Conservation (phyloP, 2,797 vertebrate species). For the Argyrosomus regius region DNA sequence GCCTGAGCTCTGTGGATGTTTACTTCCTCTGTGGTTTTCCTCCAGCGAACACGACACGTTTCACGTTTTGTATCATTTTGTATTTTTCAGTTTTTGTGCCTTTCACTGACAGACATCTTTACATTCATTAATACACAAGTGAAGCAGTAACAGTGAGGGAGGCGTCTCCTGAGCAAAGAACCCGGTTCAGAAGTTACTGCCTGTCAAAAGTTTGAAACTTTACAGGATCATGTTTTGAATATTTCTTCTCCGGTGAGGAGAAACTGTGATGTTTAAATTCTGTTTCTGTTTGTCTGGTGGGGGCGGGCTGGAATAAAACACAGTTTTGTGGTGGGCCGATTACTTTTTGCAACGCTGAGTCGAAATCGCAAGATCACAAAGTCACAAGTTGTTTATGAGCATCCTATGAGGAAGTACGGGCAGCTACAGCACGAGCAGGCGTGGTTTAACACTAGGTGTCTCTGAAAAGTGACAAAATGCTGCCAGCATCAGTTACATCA, state of each 20-base stretch:
- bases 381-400: too few relatives aligned
- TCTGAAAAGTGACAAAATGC: too few relatives aligned
- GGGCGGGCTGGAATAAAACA: too few relatives aligned
- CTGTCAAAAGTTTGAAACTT: not conserved
- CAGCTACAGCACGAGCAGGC: too few relatives aligned
- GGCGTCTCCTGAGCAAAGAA: not conserved
- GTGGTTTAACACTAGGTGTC: too few relatives aligned
- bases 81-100: not conserved
- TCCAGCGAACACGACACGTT: not conserved
- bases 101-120: not conserved
- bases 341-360: too few relatives aligned
- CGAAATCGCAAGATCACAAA: too few relatives aligned
- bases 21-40: slow-evolving; percentile 19
- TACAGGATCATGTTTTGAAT: not conserved
- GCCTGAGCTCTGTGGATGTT: slow-evolving; percentile 14
- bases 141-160: not conserved
- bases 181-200: not conserved
- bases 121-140: not conserved
- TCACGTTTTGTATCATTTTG: not conserved
- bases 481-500: too few relatives aligned
- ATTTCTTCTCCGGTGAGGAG: not conserved
- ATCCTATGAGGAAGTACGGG: too few relatives aligned
- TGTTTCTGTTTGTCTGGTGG: too few relatives aligned
- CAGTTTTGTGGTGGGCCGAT: too few relatives aligned
- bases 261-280: not conserved